phyloP scores from a whole-genome alignment of 2,797 vertebrate species.

The Synaphobranchus kaupii region DNA sequence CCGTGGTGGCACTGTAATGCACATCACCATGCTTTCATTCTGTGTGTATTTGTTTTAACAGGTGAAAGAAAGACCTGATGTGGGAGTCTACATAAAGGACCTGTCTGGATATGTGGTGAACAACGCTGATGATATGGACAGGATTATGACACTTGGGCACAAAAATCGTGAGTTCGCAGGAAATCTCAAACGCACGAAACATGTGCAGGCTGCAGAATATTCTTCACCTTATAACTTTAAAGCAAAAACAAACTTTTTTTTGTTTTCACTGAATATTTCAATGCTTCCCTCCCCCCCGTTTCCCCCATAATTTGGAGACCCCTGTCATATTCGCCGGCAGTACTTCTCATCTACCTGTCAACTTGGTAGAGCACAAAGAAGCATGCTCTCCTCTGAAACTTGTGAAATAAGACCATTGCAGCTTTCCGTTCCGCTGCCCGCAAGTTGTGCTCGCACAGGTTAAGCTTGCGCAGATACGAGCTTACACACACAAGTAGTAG shows the following conservation, averaged over 20 bases:
- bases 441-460: too few relatives aligned
- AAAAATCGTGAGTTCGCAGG: constrained; percentile 87
- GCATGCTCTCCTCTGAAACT: too few relatives aligned
- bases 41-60: constrained; percentile 51
- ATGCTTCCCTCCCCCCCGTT: too few relatives aligned
- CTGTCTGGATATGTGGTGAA: constrained; percentile 95
- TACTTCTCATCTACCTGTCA: too few relatives aligned
- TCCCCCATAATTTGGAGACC: too few relatives aligned
- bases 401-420: too few relatives aligned
- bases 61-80: constrained; percentile 98
- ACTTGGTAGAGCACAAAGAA: too few relatives aligned
- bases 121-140: constrained; percentile 98
- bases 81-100: constrained; percentile 98
- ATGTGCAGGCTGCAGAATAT: neutral
- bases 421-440: too few relatives aligned
- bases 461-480: too few relatives aligned
- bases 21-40: neutral
- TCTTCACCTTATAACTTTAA: neutral
- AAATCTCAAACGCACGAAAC: neutral
- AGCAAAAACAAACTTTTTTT: neutral
- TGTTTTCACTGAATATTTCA: neutral
- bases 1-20: neutral
- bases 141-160: constrained; percentile 97
- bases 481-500: too few relatives aligned
- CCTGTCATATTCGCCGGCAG: too few relatives aligned